These are phyloP conservation scores for Cataglyphis hispanica DNA, from an alignment of 1,140 invertebrate genomes.

Conservation along the genomic window DNA sequence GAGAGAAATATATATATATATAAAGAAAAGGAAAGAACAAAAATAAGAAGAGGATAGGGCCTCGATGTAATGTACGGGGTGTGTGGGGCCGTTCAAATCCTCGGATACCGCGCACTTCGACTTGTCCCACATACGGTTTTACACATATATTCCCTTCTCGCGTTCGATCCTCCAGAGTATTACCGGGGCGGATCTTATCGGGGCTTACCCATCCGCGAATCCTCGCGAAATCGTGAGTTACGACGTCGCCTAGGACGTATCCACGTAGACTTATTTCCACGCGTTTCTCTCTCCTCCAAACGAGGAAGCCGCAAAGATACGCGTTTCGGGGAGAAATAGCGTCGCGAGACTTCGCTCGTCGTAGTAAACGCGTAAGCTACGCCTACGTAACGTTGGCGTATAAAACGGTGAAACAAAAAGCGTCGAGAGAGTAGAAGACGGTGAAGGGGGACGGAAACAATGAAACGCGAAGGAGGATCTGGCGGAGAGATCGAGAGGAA, in stretches of 20 bases:
- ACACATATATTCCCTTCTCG: slow-evolving; percentile 62
- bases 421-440: not conserved
- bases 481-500: not conserved
- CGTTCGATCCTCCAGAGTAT: slow-evolving; percentile 57
- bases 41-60: not conserved
- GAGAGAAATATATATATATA: too few species aligned
- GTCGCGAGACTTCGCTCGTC: slow-evolving; percentile 23
- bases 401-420: not conserved
- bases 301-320: slow-evolving; percentile 14
- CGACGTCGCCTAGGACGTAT: slow-evolving; percentile 19
- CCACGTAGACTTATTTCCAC: slow-evolving; percentile 52
- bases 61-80: not conserved
- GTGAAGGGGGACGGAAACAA: not conserved
- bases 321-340: slow-evolving; percentile 27
- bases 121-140: slow-evolving; percentile 48
- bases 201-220: slow-evolving; percentile 68
- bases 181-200: slow-evolving; percentile 55
- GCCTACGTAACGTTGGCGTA: not conserved
- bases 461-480: not conserved
- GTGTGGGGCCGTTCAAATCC: slow-evolving; percentile 20
- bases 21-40: not conserved
- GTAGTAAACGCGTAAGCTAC: not conserved
- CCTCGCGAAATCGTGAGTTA: slow-evolving; percentile 68
- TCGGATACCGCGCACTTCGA: not conserved
- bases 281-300: not conserved